Percentiles rank a stretch among this genome's conserved stretches.
Conservation (phyloP, 2,797 vertebrate genomes). For the Argentina silus region DNA sequence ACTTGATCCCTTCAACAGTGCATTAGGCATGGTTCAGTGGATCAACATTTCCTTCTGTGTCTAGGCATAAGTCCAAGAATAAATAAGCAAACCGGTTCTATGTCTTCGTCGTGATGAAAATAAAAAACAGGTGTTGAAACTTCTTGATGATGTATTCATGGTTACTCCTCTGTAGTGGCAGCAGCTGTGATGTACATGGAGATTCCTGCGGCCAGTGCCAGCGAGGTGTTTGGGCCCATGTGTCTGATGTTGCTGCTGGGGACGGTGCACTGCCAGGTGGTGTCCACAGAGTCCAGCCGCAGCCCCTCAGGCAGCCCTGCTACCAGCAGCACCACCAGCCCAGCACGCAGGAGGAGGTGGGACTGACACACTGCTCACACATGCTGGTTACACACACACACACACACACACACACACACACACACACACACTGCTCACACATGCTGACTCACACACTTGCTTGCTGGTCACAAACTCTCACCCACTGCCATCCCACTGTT, state of each 20-base stretch:
- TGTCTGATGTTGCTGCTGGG: constrained; percentile 97
- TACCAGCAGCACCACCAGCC: constrained; percentile 75
- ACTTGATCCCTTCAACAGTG: neutral
- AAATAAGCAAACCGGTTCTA: too few species aligned
- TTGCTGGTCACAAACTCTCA: neutral
- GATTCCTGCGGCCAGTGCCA: constrained; percentile 85
- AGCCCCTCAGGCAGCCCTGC: constrained; percentile 72
- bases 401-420: constrained; percentile 16
- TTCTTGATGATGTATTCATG: constrained; percentile 22
- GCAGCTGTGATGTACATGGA: constrained; percentile 85
- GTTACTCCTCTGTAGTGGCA: constrained; percentile 76
- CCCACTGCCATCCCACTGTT: neutral
- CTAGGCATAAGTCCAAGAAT: too few species aligned
- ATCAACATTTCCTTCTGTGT: too few species aligned
- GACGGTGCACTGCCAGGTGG: constrained; percentile 98
- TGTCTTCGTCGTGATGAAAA: too few species aligned
- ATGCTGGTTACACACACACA: constrained; percentile 10
- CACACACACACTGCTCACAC: neutral
- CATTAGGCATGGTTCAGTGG: neutral
- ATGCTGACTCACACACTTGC: constrained; percentile 17
- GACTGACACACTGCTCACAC: constrained; percentile 21
- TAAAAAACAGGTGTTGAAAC: too few species aligned
- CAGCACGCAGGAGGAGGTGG: constrained; percentile 73
- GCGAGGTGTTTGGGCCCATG: constrained; percentile 90
- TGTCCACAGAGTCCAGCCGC: constrained; percentile 90